Evolutionary conservation across 2,113 vertebrate species (phyloP).

Genomic region (Muscicapa adusta): DNA sequence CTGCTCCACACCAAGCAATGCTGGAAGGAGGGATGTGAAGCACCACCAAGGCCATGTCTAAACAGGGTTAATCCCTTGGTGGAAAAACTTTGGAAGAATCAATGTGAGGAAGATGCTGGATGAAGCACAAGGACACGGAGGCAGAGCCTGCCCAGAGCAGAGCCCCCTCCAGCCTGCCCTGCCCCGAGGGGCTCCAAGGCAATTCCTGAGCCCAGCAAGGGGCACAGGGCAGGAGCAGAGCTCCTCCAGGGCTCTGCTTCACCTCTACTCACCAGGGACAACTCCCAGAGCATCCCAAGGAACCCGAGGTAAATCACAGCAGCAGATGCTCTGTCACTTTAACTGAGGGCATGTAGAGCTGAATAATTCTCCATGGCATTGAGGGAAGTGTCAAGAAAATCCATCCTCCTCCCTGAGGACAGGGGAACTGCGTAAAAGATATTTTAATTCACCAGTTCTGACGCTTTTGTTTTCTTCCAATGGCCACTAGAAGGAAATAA

Average conservation of each 20-base stretch:
- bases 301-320: not conserved
- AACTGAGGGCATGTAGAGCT: conserved; percentile 8
- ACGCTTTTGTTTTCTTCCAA: not conserved
- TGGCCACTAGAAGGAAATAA: not conserved
- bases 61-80: too few species aligned
- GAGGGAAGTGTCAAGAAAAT: conserved; percentile 23
- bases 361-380: not conserved
- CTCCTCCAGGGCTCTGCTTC: not conserved
- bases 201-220: not conserved
- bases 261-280: not conserved
- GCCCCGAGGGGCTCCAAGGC: rapidly evolving
- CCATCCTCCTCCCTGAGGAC: not conserved
- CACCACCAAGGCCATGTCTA: rapidly evolving
- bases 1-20: not conserved
- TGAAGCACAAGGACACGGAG: not conserved
- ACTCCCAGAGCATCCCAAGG: not conserved
- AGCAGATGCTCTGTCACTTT: not conserved
- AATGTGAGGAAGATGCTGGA: rapidly evolving
- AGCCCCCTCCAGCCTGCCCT: not conserved
- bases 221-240: not conserved
- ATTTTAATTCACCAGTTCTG: not conserved
- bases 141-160: not conserved
- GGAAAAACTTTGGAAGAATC: not conserved
- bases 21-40: not conserved
- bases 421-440: not conserved